phyloP scores from a whole-genome alignment of 1,140 invertebrate genomes.

The Drosophila tropicalis region DNA sequence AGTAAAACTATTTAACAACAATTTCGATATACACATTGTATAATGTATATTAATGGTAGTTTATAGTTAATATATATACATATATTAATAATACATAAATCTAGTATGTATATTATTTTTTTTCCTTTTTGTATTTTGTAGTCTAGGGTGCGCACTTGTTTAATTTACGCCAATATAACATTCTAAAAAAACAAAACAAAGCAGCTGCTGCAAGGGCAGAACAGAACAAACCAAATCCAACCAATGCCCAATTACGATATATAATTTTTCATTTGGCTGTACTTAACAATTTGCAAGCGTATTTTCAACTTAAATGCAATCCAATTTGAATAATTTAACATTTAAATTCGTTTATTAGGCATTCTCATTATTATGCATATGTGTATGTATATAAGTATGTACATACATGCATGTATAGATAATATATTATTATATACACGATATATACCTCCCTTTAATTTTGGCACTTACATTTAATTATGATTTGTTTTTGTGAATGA shows the following conservation, averaged over 20 bases:
- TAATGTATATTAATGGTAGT: slow-evolving; percentile 21
- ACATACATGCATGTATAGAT: not conserved
- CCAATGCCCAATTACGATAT: slow-evolving; percentile 42
- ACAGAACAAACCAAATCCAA: slow-evolving; percentile 25
- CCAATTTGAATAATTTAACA: slow-evolving; percentile 49
- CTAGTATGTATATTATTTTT: slow-evolving; percentile 20
- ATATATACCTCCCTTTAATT: slow-evolving; percentile 37
- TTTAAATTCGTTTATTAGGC: slow-evolving; percentile 63
- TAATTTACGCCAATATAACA: slow-evolving; percentile 57
- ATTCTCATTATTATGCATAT: slow-evolving; percentile 23
- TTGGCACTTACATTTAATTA: slow-evolving; percentile 55
- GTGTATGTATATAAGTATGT: too few relatives aligned
- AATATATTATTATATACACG: slow-evolving; percentile 28
- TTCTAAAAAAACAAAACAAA: slow-evolving; percentile 33
- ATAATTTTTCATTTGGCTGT: slow-evolving; percentile 53
- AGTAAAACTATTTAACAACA: slow-evolving; percentile 8
- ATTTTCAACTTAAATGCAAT: slow-evolving; percentile 40
- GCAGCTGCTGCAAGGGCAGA: not conserved
- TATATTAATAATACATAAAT: slow-evolving; percentile 41
- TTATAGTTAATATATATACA: slow-evolving; percentile 18
- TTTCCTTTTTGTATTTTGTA: slow-evolving; percentile 75
- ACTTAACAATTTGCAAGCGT: slow-evolving; percentile 56
- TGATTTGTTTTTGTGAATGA: slow-evolving; percentile 58
- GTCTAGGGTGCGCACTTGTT: slow-evolving; percentile 60
- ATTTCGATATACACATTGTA: slow-evolving; percentile 18